Evolutionary conservation across 2,888 invertebrate genomes (phyloP).

Genomic region (Marasmarcha lunaedactyla): DNA sequence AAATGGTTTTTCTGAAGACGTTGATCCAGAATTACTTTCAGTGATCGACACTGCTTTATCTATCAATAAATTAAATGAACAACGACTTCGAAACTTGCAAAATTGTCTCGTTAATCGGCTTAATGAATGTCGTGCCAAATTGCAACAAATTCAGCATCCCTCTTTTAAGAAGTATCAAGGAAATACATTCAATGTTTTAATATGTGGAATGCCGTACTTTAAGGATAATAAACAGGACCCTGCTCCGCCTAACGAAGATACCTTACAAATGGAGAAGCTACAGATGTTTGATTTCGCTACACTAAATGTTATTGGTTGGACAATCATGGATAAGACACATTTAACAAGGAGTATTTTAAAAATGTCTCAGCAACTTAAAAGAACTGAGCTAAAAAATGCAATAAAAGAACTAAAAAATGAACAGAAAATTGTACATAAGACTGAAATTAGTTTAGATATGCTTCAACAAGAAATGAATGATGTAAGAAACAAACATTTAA

Average conservation of each 20-base stretch:
- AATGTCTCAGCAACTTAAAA: conserved; percentile 25
- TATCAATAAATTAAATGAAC: too few species aligned
- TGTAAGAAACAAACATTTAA: not conserved
- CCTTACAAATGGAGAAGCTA: conserved; percentile 37
- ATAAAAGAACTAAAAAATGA: conserved; percentile 2
- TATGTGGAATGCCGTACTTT: too few species aligned
- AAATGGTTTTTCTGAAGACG: too few species aligned
- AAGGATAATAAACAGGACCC: conserved; percentile 41
- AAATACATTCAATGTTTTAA: conserved; percentile 70
- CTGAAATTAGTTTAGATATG: not conserved
- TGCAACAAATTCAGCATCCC: conserved; percentile 21
- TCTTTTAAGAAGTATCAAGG: not conserved
- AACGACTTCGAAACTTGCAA: too few species aligned
- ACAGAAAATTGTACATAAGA: not conserved
- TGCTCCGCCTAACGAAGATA: conserved; percentile 72
- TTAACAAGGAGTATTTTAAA: conserved; percentile 60
- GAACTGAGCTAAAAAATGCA: not conserved
- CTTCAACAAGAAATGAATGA: not conserved
- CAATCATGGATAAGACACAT: conserved; percentile 64
- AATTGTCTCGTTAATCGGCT: conserved; percentile 30
- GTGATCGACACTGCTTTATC: too few species aligned
- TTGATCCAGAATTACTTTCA: too few species aligned
- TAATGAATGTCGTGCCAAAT: conserved; percentile 35
- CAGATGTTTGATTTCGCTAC: conserved; percentile 58
- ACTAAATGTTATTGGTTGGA: conserved; percentile 59